Percentiles rank a stretch among this genome's conserved stretches.
phyloP scores from a whole-genome alignment of 2,888 invertebrate genomes.

The Monochamus alternatus region DNA sequence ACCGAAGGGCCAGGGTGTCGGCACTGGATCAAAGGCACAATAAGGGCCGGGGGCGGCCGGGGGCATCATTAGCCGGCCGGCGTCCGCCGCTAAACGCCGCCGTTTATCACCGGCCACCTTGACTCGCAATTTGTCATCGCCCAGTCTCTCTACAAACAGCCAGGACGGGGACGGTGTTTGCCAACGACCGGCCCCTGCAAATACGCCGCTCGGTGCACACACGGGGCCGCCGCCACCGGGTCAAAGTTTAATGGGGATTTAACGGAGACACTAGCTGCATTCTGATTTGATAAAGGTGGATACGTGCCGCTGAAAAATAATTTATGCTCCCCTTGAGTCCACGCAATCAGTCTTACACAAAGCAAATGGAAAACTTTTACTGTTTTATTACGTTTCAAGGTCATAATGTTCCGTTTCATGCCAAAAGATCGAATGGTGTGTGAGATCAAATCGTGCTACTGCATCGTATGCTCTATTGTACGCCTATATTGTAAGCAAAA shows the following conservation, averaged over 20 bases:
- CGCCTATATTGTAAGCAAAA: no score
- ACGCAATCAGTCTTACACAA: no score
- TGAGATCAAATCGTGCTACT: no score
- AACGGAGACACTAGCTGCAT: conserved; percentile 36
- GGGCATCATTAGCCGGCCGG: conserved; percentile 70
- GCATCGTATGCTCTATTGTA: no score
- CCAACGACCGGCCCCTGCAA: conserved; percentile 44
- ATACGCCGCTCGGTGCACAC: conserved; percentile 43
- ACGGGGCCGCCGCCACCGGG: conserved; percentile 43
- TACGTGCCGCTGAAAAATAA: conserved; percentile 32
- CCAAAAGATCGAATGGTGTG: no score
- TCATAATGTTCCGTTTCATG: no score
- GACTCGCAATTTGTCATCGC: conserved; percentile 70
- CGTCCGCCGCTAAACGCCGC: conserved; percentile 67
- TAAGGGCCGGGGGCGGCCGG: conserved; percentile 69
- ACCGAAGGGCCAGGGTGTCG: conserved; percentile 62
- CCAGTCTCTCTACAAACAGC: conserved; percentile 63
- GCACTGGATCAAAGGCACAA: conserved; percentile 71
- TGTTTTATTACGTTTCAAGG: no score
- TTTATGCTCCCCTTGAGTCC: conserved; percentile 12
- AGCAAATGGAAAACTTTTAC: no score
- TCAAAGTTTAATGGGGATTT: conserved; percentile 47
- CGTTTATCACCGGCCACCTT: conserved; percentile 70
- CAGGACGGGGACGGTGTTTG: conserved; percentile 62
- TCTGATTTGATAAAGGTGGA: conserved; percentile 36